Conservation (phyloP, 2,888 invertebrate genomes). For the Rhodophaea formosa region DNA sequence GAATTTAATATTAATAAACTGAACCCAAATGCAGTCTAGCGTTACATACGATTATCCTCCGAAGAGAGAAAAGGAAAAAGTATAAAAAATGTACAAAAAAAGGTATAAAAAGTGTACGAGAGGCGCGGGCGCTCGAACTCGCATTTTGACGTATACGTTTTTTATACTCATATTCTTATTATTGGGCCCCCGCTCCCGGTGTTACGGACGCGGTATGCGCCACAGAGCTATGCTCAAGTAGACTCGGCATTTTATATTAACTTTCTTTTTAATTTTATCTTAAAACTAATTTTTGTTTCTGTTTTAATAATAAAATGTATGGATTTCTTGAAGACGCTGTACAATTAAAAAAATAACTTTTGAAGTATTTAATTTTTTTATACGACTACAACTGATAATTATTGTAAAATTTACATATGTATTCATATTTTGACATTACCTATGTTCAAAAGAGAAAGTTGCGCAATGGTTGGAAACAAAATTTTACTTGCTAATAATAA, state of each 20-base stretch:
- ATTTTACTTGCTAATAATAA: too few relatives aligned
- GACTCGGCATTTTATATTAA: conserved; percentile 23
- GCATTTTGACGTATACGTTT: conserved; percentile 72
- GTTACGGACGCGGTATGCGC: conserved; percentile 78
- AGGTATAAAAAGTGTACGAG: conserved; percentile 44
- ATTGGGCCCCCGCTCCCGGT: conserved; percentile 79
- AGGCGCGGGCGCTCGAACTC: conserved; percentile 60
- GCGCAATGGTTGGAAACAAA: too few relatives aligned
- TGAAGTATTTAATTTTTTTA: too few relatives aligned
- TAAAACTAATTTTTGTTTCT: not conserved
- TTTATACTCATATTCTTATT: conserved; percentile 77
- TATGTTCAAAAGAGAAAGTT: too few relatives aligned
- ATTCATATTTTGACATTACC: too few relatives aligned
- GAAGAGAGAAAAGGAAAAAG: conserved; percentile 47
- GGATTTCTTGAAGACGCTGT: too few relatives aligned
- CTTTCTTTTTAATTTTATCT: conserved; percentile 19
- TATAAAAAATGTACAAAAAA: conserved; percentile 39
- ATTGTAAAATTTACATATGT: too few relatives aligned
- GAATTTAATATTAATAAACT: conserved; percentile 63
- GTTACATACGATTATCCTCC: conserved; percentile 73
- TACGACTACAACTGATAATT: too few relatives aligned
- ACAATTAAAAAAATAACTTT: too few relatives aligned
- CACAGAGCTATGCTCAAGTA: conserved; percentile 61
- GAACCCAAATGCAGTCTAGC: conserved; percentile 61
- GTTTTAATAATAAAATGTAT: too few relatives aligned